Evolutionary conservation across 2,113 vertebrate species (phyloP).

Genomic region (Salvelinus fontinalis): DNA sequence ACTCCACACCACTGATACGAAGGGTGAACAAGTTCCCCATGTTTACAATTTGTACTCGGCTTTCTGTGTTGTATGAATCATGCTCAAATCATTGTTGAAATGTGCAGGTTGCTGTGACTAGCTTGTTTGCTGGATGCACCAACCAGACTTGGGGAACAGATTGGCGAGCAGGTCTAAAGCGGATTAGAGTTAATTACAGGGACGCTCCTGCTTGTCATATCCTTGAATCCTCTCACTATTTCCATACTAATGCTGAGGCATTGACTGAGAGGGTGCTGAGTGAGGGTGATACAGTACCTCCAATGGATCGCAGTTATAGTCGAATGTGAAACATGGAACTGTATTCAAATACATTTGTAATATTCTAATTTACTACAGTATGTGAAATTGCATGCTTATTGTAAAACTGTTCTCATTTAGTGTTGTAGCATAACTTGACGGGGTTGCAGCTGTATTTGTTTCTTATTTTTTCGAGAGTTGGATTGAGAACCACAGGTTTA

Average conservation of each 20-base stretch:
- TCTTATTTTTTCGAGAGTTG: no score
- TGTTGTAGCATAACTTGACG: no score
- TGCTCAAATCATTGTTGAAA: slow-evolving; percentile 15
- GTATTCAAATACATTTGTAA: no score
- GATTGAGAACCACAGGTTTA: no score
- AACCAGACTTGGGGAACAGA: slow-evolving; percentile 27
- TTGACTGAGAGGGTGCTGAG: not conserved
- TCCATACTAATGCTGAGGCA: slow-evolving; percentile 41
- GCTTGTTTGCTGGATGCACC: slow-evolving; percentile 25
- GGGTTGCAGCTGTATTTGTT: no score
- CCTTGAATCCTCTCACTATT: slow-evolving; percentile 39
- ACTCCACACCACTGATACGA: no score
- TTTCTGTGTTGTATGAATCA: slow-evolving; percentile 1
- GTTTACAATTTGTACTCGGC: no score
- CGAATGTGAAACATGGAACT: no score
- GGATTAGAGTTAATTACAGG: slow-evolving; percentile 63
- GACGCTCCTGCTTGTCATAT: slow-evolving; percentile 40
- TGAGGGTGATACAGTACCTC: not conserved
- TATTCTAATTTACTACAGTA: no score
- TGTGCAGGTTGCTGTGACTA: slow-evolving; percentile 21
- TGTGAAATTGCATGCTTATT: no score
- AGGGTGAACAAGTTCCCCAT: no score
- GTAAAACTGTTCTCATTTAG: no score
- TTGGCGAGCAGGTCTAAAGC: slow-evolving; percentile 42
- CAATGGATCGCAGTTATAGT: slow-evolving; percentile 1